These are phyloP conservation scores for Myotis davidii DNA, from an alignment of 2,113 vertebrate genomes.

Conservation along the genomic window DNA sequence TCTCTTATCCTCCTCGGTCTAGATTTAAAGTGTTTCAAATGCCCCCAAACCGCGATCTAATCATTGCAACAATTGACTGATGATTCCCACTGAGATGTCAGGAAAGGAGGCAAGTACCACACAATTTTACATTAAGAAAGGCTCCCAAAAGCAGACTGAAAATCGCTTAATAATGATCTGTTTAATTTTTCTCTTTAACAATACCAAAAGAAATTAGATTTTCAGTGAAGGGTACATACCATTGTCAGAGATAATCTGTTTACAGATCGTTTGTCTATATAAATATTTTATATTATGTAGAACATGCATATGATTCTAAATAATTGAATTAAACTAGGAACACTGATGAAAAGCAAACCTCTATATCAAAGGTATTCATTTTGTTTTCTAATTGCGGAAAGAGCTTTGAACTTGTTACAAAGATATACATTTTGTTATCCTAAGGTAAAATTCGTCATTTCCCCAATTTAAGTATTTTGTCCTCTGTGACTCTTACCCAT, in stretches of 20 bases:
- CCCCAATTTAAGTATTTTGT: background rate
- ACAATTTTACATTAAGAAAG: background rate
- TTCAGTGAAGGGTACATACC: background rate
- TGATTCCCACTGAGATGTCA: conserved; percentile 6
- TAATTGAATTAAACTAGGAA: background rate
- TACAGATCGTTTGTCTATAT: background rate
- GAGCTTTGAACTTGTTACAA: background rate
- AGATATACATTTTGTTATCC: background rate
- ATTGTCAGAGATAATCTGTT: background rate
- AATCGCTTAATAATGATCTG: background rate
- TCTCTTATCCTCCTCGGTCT: conserved; percentile 70
- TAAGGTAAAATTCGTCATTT: background rate
- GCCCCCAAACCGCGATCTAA: conserved; percentile 41
- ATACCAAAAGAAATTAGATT: background rate
- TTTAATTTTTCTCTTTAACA: background rate
- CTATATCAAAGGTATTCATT: background rate
- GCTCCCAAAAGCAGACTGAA: background rate
- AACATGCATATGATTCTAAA: background rate
- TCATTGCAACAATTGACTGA: background rate
- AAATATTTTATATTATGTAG: background rate
- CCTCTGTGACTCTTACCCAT: background rate
- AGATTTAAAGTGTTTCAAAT: conserved; percentile 71
- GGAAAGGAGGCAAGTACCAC: background rate
- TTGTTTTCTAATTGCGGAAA: background rate
- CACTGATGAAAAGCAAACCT: background rate